A percentile compares a stretch with the other conserved stretches of the same genome.
Evolutionary conservation across 2,113 vertebrate genomes (phyloP).

Genomic region (Haemorhous mexicanus): DNA sequence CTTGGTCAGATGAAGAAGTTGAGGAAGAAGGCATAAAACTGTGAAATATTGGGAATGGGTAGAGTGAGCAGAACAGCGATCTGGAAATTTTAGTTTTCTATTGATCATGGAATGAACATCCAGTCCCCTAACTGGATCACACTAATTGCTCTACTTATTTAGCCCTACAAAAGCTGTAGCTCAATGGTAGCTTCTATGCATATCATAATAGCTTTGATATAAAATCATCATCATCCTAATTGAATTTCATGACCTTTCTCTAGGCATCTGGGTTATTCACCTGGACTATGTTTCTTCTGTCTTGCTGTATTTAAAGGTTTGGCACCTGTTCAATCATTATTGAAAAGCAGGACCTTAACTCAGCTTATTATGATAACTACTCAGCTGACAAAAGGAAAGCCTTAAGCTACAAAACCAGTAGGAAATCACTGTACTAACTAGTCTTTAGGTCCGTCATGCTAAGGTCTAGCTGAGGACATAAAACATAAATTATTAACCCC

Average conservation of each 20-base stretch:
- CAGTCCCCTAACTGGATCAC: background rate
- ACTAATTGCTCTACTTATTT: background rate
- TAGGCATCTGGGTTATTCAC: background rate
- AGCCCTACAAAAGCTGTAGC: background rate
- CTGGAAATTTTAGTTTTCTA: background rate
- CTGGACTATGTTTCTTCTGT: background rate
- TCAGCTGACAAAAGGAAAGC: background rate
- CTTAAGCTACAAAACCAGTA: background rate
- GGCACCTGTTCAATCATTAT: background rate
- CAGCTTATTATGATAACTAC: background rate
- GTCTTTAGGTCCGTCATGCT: background rate
- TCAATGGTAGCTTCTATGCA: background rate
- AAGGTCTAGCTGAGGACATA: background rate
- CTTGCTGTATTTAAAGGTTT: background rate
- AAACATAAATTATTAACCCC: background rate
- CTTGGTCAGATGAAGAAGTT: background rate
- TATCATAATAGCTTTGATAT: background rate
- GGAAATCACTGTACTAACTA: background rate
- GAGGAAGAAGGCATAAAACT: background rate
- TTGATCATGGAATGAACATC: background rate
- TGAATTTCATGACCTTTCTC: background rate
- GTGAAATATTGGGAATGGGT: background rate
- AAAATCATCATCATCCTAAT: background rate
- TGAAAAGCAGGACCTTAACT: background rate
- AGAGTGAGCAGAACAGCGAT: background rate